These are phyloP conservation scores for Cichlasoma orientale DNA, from an alignment of 2,797 vertebrate species.

Conservation along the genomic window DNA sequence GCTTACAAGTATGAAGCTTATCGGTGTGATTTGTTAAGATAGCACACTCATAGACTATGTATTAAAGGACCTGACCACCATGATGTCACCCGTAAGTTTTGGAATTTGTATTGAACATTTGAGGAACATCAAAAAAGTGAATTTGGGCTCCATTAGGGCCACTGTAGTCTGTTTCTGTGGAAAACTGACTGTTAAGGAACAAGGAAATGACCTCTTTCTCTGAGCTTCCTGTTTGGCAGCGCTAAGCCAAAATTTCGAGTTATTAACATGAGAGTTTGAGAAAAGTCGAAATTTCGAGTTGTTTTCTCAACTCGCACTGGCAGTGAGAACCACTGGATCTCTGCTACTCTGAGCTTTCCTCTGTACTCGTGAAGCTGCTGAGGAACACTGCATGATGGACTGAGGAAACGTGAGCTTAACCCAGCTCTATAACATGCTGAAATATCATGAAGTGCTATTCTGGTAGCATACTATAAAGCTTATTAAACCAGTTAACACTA, in stretches of 20 bases:
- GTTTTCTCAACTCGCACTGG: background rate
- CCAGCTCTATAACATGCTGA: too few relatives aligned
- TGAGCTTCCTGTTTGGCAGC: too few relatives aligned
- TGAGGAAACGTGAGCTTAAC: background rate
- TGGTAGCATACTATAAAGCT: background rate
- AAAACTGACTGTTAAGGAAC: too few relatives aligned
- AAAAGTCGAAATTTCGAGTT: too few relatives aligned
- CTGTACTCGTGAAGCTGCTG: constrained; percentile 20
- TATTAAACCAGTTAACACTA: background rate
- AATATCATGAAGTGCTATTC: background rate
- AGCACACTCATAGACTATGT: too few relatives aligned
- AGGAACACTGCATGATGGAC: constrained; percentile 35
- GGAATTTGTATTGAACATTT: background rate
- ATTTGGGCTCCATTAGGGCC: accelerated
- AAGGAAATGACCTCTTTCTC: too few relatives aligned
- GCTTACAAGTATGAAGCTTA: background rate
- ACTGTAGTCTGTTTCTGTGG: accelerated
- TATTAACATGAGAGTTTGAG: too few relatives aligned
- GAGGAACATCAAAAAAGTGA: background rate
- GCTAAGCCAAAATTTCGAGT: too few relatives aligned
- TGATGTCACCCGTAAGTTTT: background rate
- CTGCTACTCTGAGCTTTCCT: constrained; percentile 29
- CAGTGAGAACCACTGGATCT: constrained; percentile 27
- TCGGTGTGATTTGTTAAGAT: background rate
- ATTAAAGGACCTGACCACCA: accelerated